Evolutionary conservation across 2,113 vertebrate genomes (phyloP), one percentile per base, ranked within the genome.

Genomic region (Calyptomena viridis): DNA sequence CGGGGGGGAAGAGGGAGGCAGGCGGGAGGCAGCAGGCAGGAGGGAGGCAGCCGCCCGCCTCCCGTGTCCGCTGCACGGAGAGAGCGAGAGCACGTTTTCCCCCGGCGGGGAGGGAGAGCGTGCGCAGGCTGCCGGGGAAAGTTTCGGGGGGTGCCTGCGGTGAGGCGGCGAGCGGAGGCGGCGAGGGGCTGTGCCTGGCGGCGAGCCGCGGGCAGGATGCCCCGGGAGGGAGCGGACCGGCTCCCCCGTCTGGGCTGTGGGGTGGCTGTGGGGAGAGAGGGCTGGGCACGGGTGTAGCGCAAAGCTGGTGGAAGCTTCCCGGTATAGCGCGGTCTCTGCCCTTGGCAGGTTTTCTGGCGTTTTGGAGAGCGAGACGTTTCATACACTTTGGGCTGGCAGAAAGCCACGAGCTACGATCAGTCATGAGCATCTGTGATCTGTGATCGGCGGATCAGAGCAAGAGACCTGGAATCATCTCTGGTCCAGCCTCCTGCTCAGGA

Each of bases 131-230:
- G 87, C 87, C 47, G 73, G 28, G 75, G 55, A 92, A 96, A 96
- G 91, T 96, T 96, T 94, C 58, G 27, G 95, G 88, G 84, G 89
- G 55, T 81, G 89, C 78, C 82, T 2, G 82, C 64, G 73, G 85
- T 3, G 87, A 63, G 92, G 69, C 46, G 18, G 28, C 81, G 85
- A 9, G 94, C 35, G 87, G 90, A 24, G 93, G 93, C 84, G 87
- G 66, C 0, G 56, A 12, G 66, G 87, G 87, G 80, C 13, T 44
- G 90, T 18, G 82, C 88, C 71, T 35, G 90, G 87, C 79, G 23
- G 64, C 4, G 64, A 69, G 88, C 72, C 63, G 84, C 67, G 76
- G 87, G 42, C 87, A 50, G 33, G 35, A 33, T 42, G 84, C 72
- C 75, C 87, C 84, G 60, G 50, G 33, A 7, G 44, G 10, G 44